Evolutionary conservation across 2,888 invertebrate species (phyloP).

Genomic region (Schizaphis graminum): DNA sequence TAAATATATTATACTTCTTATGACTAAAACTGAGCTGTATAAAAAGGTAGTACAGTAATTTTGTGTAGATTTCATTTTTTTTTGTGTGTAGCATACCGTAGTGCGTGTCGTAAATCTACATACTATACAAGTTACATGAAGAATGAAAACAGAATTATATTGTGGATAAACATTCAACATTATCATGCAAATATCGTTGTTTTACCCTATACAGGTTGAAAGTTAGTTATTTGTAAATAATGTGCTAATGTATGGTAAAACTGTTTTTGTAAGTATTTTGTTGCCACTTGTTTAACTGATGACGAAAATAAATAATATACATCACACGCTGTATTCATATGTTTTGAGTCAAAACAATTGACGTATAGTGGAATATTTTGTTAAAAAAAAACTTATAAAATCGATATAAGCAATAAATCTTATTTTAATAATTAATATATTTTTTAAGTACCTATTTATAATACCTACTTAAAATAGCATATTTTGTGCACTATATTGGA

Average conservation of each 20-base stretch:
- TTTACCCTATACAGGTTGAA: not conserved
- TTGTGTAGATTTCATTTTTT: not conserved
- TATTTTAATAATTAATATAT: not conserved
- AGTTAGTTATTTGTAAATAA: not conserved
- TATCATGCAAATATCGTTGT: not conserved
- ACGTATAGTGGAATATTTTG: not conserved
- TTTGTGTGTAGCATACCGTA: not conserved
- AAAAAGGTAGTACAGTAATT: not conserved
- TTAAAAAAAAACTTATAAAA: not conserved
- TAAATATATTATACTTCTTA: not conserved
- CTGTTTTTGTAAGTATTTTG: not conserved
- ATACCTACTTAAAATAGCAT: not conserved
- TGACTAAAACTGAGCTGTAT: not conserved
- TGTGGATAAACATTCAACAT: not conserved
- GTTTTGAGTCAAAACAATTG: no score
- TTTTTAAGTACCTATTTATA: not conserved
- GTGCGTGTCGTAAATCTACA: not conserved
- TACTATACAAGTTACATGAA: not conserved
- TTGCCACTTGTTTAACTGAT: no score
- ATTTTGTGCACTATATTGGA: not conserved
- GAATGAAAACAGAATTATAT: not conserved
- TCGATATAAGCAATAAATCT: not conserved
- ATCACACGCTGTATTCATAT: not conserved
- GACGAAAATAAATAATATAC: not conserved
- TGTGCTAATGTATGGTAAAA: not conserved